Evolutionary conservation across 2,797 vertebrate genomes (phyloP).

Genomic region (Pyrocephalus nanus): DNA sequence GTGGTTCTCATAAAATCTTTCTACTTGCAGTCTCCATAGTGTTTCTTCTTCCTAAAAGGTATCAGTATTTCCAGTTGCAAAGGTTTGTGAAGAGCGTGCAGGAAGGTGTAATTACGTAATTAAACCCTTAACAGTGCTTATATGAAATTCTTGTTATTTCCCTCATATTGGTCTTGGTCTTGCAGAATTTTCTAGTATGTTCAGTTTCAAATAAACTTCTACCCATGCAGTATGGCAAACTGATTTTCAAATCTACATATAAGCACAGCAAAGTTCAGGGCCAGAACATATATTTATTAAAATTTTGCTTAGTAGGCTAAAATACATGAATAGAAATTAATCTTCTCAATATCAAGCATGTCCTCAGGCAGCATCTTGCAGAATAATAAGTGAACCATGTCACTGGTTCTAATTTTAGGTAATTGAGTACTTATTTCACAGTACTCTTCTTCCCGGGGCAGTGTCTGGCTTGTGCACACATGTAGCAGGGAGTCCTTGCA

Average conservation of each 20-base stretch:
- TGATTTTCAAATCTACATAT: not conserved
- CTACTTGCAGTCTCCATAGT: not conserved
- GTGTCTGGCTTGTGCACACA: not conserved
- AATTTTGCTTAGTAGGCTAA: slow-evolving; percentile 12
- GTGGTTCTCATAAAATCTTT: slow-evolving; percentile 63
- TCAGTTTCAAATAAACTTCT: slow-evolving; percentile 39
- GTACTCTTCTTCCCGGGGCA: slow-evolving; percentile 2
- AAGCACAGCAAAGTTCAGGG: not conserved
- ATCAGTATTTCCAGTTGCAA: slow-evolving; percentile 55
- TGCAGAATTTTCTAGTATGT: not conserved
- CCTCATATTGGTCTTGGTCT: not conserved
- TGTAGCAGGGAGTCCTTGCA: not conserved
- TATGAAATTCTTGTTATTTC: slow-evolving; percentile 30
- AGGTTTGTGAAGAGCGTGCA: slow-evolving; percentile 4
- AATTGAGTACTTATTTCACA: slow-evolving; percentile 49
- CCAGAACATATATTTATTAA: slow-evolving; percentile 14
- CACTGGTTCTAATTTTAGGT: slow-evolving; percentile 66
- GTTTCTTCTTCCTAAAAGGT: slow-evolving; percentile 62
- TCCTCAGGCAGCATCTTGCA: slow-evolving; percentile 20
- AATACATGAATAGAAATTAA: slow-evolving; percentile 3
- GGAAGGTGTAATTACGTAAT: slow-evolving; percentile 25
- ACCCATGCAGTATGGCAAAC: not conserved
- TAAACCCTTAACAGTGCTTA: not conserved
- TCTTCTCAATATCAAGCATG: slow-evolving; percentile 3
- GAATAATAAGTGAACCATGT: slow-evolving; percentile 22